Base-by-base conservation (phyloP, 2,113 vertebrate species). In the Malurus melanocephalus region DNA sequence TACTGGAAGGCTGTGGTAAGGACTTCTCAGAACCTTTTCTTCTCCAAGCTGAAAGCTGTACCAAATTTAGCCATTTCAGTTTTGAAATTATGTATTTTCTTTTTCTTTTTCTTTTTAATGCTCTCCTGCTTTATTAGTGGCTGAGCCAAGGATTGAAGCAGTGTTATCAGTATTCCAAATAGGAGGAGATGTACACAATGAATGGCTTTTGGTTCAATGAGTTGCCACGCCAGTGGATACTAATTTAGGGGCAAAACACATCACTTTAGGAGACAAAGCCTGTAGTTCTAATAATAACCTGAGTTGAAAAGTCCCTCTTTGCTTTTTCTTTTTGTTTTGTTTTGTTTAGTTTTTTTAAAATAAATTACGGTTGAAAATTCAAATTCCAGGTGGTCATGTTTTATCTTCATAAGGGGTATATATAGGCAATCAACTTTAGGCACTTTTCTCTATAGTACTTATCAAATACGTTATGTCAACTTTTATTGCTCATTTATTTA, bases 401-500 rank as follows among this genome's bases (percentile, higher is more conserved):
- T 80, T 80, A 33, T 89, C 69, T 80, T 62, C 12, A 2, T 62
- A 42, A 33, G 75, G 8, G 23, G 10, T 69, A 55, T 53, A 51
- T 42, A 43, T 2, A 67, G 20, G 32, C 43, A 78, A 20, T 42
- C 23, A 66, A 16, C 61, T 38, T 61, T 46, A 66, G 32, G 38
- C 9, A 43, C 20, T 78, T 68, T 72, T 52, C 27, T 53, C 64
- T 67, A 7, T 42, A 82, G 35, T 45, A 69, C 42, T 35, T 45
- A 61, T 42, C 32, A 61, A 90, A 85, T 76, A 46, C 1, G 2
- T 64, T 57, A 69, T 57, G n/a, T 64, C 60, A 72, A 16, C 32
- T 69, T 67, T 69, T 81, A 75, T 57, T 90, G 40, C 57, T 32
- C 88, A 87, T 94, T 95, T 95, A 87, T 94, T 95, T 90, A 95